phyloP scores from a whole-genome alignment of 2,888 invertebrate genomes.

The Lasiommata megera region DNA sequence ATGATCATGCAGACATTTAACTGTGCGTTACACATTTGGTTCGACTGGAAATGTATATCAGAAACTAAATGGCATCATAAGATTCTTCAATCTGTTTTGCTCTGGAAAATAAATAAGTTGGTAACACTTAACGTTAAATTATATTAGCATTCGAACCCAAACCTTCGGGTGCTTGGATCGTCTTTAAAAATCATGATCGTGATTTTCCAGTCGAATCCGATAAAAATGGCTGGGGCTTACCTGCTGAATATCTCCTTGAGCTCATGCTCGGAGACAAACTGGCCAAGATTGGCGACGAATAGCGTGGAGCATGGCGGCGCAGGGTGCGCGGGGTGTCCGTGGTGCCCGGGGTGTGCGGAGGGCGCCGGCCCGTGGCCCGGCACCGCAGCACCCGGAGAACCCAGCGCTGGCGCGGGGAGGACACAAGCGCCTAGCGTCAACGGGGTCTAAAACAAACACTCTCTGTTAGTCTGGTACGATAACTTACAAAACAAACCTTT shows the following conservation, averaged over 20 bases:
- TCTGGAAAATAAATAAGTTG: not conserved
- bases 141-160: too few species aligned
- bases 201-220: conserved; percentile 31
- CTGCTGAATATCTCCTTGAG: conserved; percentile 99
- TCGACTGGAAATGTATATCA: conserved; percentile 48
- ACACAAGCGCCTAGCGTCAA: conserved; percentile 88
- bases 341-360: conserved; percentile 78
- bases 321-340: conserved; percentile 82
- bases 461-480: too few species aligned
- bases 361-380: conserved; percentile 83
- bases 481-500: too few species aligned
- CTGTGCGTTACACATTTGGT: conserved; percentile 29
- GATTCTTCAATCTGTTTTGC: not conserved
- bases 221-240: conserved; percentile 70
- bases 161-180: too few species aligned
- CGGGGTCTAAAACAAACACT: conserved; percentile 56
- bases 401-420: conserved; percentile 95
- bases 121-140: too few species aligned
- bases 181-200: not conserved
- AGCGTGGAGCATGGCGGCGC: conserved; percentile 98
- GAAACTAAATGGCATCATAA: not conserved
- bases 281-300: conserved; percentile 98
- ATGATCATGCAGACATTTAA: conserved; percentile 48
- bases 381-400: conserved; percentile 92
- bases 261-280: conserved; percentile 98